phyloP scores from a whole-genome alignment of 2,888 invertebrate species.

The Oxycera nigricornis region DNA sequence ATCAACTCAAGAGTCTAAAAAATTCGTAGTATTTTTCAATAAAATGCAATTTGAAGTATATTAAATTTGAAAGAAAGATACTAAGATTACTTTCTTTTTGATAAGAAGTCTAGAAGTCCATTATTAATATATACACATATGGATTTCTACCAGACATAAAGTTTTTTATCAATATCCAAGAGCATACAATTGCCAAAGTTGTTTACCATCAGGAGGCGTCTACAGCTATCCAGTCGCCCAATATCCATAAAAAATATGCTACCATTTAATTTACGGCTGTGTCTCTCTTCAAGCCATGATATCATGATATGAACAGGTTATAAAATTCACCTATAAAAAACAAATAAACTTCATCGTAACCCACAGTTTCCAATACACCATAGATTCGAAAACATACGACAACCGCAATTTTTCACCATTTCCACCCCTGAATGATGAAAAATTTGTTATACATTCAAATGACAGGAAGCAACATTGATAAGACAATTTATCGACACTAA shows the following conservation, averaged over 20 bases:
- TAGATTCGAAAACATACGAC: not conserved
- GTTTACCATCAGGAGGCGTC: not conserved
- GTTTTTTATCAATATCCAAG: not conserved
- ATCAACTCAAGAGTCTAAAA: too few species aligned
- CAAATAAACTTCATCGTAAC: not conserved
- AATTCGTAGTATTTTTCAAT: too few species aligned
- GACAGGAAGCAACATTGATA: constrained; percentile 32
- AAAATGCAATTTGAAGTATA: too few species aligned
- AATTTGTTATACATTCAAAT: constrained; percentile 6
- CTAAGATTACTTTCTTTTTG: too few species aligned
- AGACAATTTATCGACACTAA: constrained; percentile 28
- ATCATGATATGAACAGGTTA: constrained; percentile 21
- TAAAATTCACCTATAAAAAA: constrained; percentile 35
- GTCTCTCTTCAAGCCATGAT: not conserved
- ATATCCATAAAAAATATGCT: not conserved
- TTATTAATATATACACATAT: too few species aligned
- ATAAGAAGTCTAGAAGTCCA: too few species aligned
- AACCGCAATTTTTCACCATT: not conserved
- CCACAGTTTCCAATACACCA: not conserved
- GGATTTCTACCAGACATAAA: too few species aligned
- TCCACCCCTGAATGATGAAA: not conserved
- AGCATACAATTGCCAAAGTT: not conserved
- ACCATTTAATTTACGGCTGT: constrained; percentile 8
- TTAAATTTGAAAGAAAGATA: too few species aligned
- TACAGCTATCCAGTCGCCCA: not conserved